Evolutionary conservation across 1,140 invertebrate species (phyloP), one percentile per base, ranked within the genome.

Genomic region (Calosoma granatense): DNA sequence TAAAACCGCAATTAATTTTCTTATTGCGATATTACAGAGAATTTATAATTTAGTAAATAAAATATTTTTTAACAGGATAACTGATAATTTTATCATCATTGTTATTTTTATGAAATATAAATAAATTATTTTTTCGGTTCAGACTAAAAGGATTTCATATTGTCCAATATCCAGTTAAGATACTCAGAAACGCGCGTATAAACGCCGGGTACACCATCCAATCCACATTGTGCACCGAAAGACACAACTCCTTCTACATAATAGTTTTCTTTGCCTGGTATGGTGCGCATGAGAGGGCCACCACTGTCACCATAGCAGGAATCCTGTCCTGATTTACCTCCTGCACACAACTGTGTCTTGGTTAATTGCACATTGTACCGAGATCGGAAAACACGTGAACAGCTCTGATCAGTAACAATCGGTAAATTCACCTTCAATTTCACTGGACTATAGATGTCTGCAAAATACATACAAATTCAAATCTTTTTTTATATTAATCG

Each of bases 201-300:
- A 2, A 81, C 76, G 4, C 80, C 81, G 1, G 82, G 81, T 59
- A 71, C 73, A 11, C 75, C 74, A 43, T 72, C 67, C 54, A 65
- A 62, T 2, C 79, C 82, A 63, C 82, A 84, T 0, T 70, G 73
- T n/a, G 72, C 70, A 1, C 85, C 85, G 69, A 81, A 81, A 15
- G 79, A 81, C 1, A 81, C 79, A 21, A 82, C 64, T 2, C 81
- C 81, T 20, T 75, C 69, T 53, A 72, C 61, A 30, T 71, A 72
- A 71, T 72, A 79, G 17, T 68, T 66, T 0, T 63, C 64, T n/a
- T 62, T 61, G 43, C 66, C 64, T 1, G 60, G 61, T 59, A 70
- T 67, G 15, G 66, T 70, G 23, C 65, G 67, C 74, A 77, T 76
- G 2, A 83, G 63, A 0, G 81, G 79, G 2, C 79, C 79, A 6